Base-by-base conservation (phyloP, 2,113 vertebrate genomes). In the Lamprotornis superbus region DNA sequence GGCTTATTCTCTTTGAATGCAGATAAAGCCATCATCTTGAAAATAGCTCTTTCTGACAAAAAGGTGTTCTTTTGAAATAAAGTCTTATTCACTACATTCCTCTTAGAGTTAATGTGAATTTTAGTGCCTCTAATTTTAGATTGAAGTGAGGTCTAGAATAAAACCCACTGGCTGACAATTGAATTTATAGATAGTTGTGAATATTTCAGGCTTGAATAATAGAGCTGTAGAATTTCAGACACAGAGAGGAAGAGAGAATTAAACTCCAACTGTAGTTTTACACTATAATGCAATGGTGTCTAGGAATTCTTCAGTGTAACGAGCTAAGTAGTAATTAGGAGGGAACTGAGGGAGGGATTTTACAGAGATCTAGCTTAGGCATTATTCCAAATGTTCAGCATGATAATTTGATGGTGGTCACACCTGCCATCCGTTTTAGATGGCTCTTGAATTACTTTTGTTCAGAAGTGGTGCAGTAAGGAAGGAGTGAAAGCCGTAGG, bases 1-100 rank as follows among this genome's bases (percentile, higher is more conserved):
- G 98, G 97, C 97, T 98, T 97, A 96, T 97, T 98, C 98, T 97
- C 98, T 98, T 97, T 96, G 98, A 98, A 98, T 98, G 97, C 97
- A 99, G 99, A 99, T 99, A 99, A 99, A 99, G 99, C 98, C 98
- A 98, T 99, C 98, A 98, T 98, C 98, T 98, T 98, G 98, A 98
- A 98, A 99, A 99, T 98, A 98, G 98, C 98, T 98, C 97, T 98
- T 98, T 98, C 98, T 98, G 98, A 98, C 98, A 98, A 98, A 98
- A 99, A 98, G 98, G 98, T 99, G 98, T 98, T 99, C 98, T 98
- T 98, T 98, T 98, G 98, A 98, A 99, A 99, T 98, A 98, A 98
- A 98, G 98, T 98, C 98, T 98, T 98, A 98, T 98, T 98, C 98
- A 98, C 98, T 98, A 97, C 97, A 98, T 98, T 98, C 98, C 97